A percentile compares a stretch with the other conserved stretches of the same genome.
phyloP scores from a whole-genome alignment of 1,140 invertebrate species.

The honey bee (Apis mellifera) region DNA sequence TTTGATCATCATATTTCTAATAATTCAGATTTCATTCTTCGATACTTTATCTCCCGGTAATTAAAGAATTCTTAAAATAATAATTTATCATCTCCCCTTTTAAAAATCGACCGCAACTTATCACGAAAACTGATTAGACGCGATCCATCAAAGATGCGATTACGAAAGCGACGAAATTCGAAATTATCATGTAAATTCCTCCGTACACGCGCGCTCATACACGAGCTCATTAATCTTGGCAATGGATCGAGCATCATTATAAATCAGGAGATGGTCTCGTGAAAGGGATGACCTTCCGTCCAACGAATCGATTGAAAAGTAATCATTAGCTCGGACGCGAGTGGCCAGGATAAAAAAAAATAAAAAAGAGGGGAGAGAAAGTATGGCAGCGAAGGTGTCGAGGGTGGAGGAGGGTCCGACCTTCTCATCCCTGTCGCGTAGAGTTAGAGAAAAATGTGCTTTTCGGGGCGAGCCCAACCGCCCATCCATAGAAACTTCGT shows the following conservation, averaged over 20 bases:
- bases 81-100: too few relatives aligned
- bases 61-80: too few relatives aligned
- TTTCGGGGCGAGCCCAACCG: constrained; percentile 55
- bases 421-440: constrained; percentile 49
- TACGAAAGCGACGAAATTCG: too few relatives aligned
- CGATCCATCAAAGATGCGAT: too few relatives aligned
- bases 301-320: constrained; percentile 51
- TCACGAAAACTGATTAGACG: too few relatives aligned
- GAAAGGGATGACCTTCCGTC: not conserved
- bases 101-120: too few relatives aligned
- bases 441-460: constrained; percentile 61
- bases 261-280: not conserved
- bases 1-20: not conserved
- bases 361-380: not conserved
- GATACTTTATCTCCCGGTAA: not conserved
- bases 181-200: not conserved
- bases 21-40: not conserved
- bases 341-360: constrained; percentile 8
- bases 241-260: not conserved
- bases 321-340: constrained; percentile 40
- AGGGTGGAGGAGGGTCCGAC: constrained; percentile 11
- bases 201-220: not conserved
- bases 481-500: constrained; percentile 54
- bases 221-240: not conserved
- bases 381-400: constrained; percentile 30